Evolutionary conservation across 2,888 invertebrate genomes (phyloP), one percentile per base, ranked within the genome.

Genomic region (Iselma pallidipennis): DNA sequence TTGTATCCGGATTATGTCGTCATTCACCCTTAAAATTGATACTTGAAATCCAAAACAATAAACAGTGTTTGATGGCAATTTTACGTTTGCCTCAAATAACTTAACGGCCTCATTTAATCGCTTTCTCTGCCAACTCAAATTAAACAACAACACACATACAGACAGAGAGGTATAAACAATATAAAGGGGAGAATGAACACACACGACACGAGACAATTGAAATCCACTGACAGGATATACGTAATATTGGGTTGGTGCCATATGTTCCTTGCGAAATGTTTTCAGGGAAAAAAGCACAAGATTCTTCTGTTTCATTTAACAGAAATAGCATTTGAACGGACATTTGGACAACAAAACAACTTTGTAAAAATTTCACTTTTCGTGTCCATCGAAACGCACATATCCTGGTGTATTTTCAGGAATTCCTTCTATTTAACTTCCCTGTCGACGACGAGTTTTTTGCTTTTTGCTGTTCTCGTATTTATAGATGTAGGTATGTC

Each of bases 351-450:
- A 45, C 21, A 23, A n/a, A n/a, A 21, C 4, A 23, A 7, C 9
- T n/a, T n/a, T n/a, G n/a, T n/a, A n/a, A n/a, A n/a, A n/a, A 37
- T 45, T 45, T 45, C 45, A 45, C 45, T 45, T 23, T 45, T 23
- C 23, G 4, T 45, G 45, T 21, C n/a, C 12, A 45, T 23, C 23
- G 45, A 23, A 23, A 23, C 21, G 23, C 9, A 10, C 2, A 45
- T 23, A 23, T 45, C 19, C 9, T 4, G 21, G 12, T 45, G 21
- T 19, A 10, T 45, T 25, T 25, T 25, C 5, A 25, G 25, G 25
- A 25, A n/a, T n/a, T n/a, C n/a, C n/a, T n/a, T n/a, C 25, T 3
- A 25, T 25, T 25, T 25, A 25, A 4, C 5, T 25, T 25, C 25
- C 25, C 4, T 25, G n/a, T 25, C 25, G 25, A n/a, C n/a, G n/a